Evolutionary conservation across 1,140 invertebrate genomes (phyloP).

Genomic region (Zaprionus inermis): DNA sequence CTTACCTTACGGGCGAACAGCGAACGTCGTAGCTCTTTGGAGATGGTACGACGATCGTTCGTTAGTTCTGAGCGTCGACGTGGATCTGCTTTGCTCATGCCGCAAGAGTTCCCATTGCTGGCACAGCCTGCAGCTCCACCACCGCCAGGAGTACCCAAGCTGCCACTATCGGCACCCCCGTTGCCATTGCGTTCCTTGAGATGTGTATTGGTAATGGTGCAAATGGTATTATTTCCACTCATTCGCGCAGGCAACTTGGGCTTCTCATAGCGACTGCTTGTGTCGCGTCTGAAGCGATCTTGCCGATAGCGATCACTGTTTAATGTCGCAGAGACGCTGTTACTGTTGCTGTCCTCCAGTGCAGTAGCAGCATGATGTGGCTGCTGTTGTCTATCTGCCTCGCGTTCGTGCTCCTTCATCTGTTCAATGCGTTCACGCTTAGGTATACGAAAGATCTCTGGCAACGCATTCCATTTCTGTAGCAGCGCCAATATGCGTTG

Average conservation of each 20-base stretch:
- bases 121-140: not conserved
- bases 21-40: conserved; percentile 86
- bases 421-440: conserved; percentile 96
- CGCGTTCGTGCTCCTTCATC: conserved; percentile 96
- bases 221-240: conserved; percentile 51
- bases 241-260: conserved; percentile 26
- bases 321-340: conserved; percentile 12
- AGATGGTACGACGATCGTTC: conserved; percentile 43
- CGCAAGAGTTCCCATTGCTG: conserved; percentile 2
- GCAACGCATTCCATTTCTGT: conserved; percentile 67
- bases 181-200: conserved; percentile 38
- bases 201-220: conserved; percentile 37
- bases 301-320: conserved; percentile 79
- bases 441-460: conserved; percentile 94
- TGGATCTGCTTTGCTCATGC: conserved; percentile 11
- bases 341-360: conserved; percentile 56
- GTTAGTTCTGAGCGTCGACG: conserved; percentile 18
- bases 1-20: conserved; percentile 88
- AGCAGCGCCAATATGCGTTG: conserved; percentile 41
- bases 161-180: not conserved
- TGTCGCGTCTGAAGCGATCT: conserved; percentile 82
- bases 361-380: conserved; percentile 61
- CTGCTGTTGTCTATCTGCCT: conserved; percentile 86
- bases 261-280: conserved; percentile 44
- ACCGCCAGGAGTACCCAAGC: not conserved